phyloP scores from a whole-genome alignment of 1,140 invertebrate genomes.

The Drosophila ficusphila region DNA sequence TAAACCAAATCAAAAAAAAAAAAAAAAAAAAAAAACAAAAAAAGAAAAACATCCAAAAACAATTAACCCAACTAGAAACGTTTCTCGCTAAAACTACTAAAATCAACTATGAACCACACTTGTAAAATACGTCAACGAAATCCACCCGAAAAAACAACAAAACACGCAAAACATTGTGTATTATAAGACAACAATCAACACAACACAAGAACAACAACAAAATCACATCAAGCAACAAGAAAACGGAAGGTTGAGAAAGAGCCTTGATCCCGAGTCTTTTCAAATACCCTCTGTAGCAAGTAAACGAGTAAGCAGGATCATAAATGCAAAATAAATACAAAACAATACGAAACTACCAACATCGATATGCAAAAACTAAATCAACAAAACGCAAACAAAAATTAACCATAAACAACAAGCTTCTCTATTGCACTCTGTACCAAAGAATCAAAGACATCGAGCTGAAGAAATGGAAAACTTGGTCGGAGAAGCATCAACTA shows the following conservation, averaged over 20 bases:
- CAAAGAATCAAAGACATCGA: slow-evolving; percentile 11
- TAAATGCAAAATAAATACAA: slow-evolving; percentile 2
- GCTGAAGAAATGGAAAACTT: slow-evolving; percentile 27
- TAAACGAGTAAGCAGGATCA: not conserved
- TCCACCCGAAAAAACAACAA: slow-evolving; percentile 13
- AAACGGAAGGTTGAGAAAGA: slow-evolving; percentile 19
- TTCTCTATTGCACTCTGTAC: slow-evolving; percentile 38
- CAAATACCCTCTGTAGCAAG: slow-evolving; percentile 3
- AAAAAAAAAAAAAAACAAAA: slow-evolving; percentile 35
- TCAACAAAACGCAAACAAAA: slow-evolving; percentile 43
- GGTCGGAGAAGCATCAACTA: slow-evolving; percentile 22
- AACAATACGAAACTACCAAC: not conserved
- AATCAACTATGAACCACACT: slow-evolving; percentile 28
- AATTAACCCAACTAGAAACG: slow-evolving; percentile 49
- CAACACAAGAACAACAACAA: slow-evolving; percentile 49
- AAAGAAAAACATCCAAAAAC: slow-evolving; percentile 33
- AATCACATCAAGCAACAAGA: slow-evolving; percentile 54
- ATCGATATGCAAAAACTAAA: slow-evolving; percentile 19
- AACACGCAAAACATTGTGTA: slow-evolving; percentile 56
- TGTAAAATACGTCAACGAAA: slow-evolving; percentile 33
- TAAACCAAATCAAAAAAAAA: slow-evolving; percentile 38
- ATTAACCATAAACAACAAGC: slow-evolving; percentile 39
- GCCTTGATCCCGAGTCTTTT: slow-evolving; percentile 18
- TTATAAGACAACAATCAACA: slow-evolving; percentile 65
- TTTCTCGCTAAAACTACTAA: slow-evolving; percentile 46